A percentile compares a stretch with the other conserved stretches of the same genome.
Evolutionary conservation across 2,888 invertebrate genomes (phyloP).

Genomic region (Agrochola macilenta): DNA sequence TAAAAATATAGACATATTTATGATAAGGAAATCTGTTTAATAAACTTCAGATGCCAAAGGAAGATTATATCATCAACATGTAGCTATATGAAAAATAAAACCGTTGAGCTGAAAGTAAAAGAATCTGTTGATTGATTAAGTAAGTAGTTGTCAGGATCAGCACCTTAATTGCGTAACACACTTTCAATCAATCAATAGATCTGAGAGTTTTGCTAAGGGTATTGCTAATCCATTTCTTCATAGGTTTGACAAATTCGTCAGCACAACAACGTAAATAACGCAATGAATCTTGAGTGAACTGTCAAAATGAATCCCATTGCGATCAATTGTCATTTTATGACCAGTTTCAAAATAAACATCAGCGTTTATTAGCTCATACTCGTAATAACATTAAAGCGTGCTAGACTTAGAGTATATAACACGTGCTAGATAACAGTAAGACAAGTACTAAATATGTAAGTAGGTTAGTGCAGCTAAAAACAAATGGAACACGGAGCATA

Average conservation of each 20-base stretch:
- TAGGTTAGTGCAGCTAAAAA: conserved; percentile 33
- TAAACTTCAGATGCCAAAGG: not conserved
- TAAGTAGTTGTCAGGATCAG: not conserved
- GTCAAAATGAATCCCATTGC: too few relatives aligned
- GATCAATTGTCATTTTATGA: too few relatives aligned
- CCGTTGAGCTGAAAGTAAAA: not conserved
- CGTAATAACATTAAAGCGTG: conserved; percentile 4
- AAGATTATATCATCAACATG: not conserved
- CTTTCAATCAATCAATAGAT: too few relatives aligned
- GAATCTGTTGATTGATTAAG: not conserved
- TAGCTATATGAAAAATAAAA: not conserved
- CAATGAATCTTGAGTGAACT: too few relatives aligned
- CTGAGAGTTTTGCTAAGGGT: too few relatives aligned
- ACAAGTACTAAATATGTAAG: not conserved
- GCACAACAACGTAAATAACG: too few relatives aligned
- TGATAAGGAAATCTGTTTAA: not conserved
- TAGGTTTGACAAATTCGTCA: too few relatives aligned
- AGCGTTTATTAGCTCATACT: not conserved
- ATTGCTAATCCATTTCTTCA: too few relatives aligned
- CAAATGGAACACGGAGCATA: not conserved
- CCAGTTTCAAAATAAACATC: not conserved
- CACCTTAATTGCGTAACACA: too few relatives aligned
- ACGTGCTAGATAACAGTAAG: conserved; percentile 14
- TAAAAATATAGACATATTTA: not conserved
- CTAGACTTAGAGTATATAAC: too few relatives aligned